A percentile compares a stretch with the other conserved stretches of the same genome.
Evolutionary conservation across 2,797 vertebrate species (phyloP).

Genomic region (Ptychobarbus kaznakovi): DNA sequence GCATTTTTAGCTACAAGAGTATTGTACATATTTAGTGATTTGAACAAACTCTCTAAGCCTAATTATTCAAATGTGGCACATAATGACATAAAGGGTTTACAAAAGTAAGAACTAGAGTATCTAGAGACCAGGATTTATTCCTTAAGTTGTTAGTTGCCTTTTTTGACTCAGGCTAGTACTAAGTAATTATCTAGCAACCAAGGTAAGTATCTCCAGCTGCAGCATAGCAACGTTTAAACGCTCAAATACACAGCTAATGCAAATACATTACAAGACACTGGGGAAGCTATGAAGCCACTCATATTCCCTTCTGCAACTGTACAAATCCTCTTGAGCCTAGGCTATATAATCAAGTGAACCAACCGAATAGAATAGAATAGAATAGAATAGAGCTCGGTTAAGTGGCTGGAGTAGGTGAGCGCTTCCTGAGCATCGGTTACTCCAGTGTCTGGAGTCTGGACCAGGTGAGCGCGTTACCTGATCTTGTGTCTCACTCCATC

Average conservation of each 20-base stretch:
- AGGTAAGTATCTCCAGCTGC: not conserved
- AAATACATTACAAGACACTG: not conserved
- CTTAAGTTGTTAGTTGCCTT: not conserved
- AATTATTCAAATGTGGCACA: conserved; percentile 3
- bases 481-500: not conserved
- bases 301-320: not conserved
- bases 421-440: too few relatives aligned
- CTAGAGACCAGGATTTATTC: not conserved
- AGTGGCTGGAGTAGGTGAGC: conserved; percentile 1
- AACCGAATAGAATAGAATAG: not conserved
- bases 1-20: not conserved
- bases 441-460: not conserved
- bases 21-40: not conserved
- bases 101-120: not conserved
- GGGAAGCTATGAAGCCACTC: not conserved
- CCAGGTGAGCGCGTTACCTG: conserved; percentile 23
- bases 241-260: not conserved
- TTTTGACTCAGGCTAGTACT: not conserved
- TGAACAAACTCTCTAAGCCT: not conserved
- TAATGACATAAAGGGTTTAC: not conserved
- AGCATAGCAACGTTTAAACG: not conserved
- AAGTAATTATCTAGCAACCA: not conserved
- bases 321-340: not conserved
- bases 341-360: not conserved
- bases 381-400: not conserved